Percentiles rank a stretch among this genome's conserved stretches.
These are phyloP conservation scores for Laterallus jamaicensis DNA, from an alignment of 2,113 vertebrate genomes.

Conservation along the genomic window DNA sequence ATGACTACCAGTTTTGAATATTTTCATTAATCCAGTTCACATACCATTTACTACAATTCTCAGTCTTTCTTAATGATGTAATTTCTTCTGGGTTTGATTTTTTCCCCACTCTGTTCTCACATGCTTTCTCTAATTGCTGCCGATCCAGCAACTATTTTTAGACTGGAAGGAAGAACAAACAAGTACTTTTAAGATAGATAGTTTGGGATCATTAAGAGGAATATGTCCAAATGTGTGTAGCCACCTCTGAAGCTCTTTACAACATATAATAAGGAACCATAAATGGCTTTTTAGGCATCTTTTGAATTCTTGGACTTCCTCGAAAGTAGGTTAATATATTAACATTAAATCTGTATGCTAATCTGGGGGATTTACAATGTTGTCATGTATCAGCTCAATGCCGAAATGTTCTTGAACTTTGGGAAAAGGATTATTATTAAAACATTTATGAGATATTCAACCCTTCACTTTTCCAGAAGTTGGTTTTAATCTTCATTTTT, in stretches of 20 bases:
- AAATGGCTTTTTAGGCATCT: neutral
- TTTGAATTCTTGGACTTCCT: neutral
- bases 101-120: neutral
- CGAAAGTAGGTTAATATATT: neutral
- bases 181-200: neutral
- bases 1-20: neutral
- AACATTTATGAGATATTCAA: neutral
- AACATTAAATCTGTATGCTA: neutral
- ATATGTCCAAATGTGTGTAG: neutral
- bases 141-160: neutral
- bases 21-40: neutral
- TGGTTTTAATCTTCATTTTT: neutral
- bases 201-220: neutral
- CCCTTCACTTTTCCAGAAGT: neutral
- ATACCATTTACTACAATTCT: neutral
- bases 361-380: neutral
- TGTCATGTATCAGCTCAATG: neutral
- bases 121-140: neutral
- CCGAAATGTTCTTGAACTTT: neutral
- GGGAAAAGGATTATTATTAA: neutral
- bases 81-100: neutral
- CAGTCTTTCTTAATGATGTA: neutral
- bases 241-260: neutral
- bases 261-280: neutral
- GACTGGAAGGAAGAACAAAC: neutral